Evolutionary conservation across 2,797 vertebrate species (phyloP), one percentile per base, ranked within the genome.

Genomic region (Agapornis canus): DNA sequence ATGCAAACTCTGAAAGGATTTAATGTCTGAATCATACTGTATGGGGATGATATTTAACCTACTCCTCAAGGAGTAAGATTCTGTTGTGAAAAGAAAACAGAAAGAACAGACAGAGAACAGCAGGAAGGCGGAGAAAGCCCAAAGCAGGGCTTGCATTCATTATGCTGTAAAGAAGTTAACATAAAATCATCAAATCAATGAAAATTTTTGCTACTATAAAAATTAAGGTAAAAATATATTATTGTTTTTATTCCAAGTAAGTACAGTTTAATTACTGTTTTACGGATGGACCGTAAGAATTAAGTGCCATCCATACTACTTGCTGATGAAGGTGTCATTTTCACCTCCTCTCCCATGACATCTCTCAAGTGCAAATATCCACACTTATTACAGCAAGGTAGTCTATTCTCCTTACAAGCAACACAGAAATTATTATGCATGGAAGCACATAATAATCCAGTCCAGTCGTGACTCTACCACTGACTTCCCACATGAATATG

Each of bases 401-500:
- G 63, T 15, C 63, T 73, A n/a, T 65, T 89, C 85, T 89, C 90
- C 45, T 47, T 49, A 26, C 51, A 80, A 91, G 54, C 65, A 83
- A 51, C 69, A 63, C 47, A 78, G 73, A 68, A 69, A 95, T 95
- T 93, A 95, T 49, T 95, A 96, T 95, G 95, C 94, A 88, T 94
- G 87, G 66, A 90, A 93, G 79, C 63, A 89, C 86, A 83, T 89
- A 89, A 91, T 95, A 96, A 95, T 92, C 92, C 91, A 79, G 94
- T 59, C 94, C 94, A 94, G 87, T 94, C 89, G 39, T 96, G 95
- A 95, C 95, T 96, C 92, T 27, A 49, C 75, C 94, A 85, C 90
- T 82, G 94, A 92, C 94, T 97, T 95, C 90, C 86, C 87, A 89
- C 92, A 96, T 96, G 95, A 97, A 96, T 96, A 95, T 97, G 95